Percentiles rank a stretch among this genome's conserved stretches.
Conservation (phyloP, 2,113 vertebrate genomes). For the Lamprotornis superbus region DNA sequence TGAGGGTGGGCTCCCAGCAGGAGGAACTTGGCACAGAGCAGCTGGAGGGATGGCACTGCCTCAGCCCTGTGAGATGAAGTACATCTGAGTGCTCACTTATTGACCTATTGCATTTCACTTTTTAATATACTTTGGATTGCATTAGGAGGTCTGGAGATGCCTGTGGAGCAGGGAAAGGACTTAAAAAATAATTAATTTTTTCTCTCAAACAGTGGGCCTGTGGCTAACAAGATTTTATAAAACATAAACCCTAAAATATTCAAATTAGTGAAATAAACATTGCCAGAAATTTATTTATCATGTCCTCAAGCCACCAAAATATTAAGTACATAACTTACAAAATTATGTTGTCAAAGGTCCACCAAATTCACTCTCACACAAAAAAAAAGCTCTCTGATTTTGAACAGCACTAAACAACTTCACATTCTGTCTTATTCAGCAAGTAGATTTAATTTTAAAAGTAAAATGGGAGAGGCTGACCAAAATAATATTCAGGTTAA, state of each 20-base stretch:
- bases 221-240: neutral
- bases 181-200: neutral
- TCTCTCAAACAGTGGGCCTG: neutral
- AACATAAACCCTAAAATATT: neutral
- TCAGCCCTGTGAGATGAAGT: neutral
- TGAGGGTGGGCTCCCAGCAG: neutral
- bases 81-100: accelerated
- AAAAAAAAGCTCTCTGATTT: neutral
- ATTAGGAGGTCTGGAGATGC: neutral
- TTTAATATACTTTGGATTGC: neutral
- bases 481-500: neutral
- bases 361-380: neutral
- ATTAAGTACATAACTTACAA: neutral
- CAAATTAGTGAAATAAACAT: neutral
- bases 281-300: neutral
- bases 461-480: neutral
- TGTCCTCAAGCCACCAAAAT: neutral
- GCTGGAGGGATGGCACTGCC: neutral
- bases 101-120: neutral
- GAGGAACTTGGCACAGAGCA: neutral
- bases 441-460: neutral
- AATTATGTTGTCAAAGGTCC: neutral
- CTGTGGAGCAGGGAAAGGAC: neutral
- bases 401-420: neutral
- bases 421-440: neutral